phyloP scores from a whole-genome alignment of 2,797 vertebrate species.

The Myiotriccus ornatus region DNA sequence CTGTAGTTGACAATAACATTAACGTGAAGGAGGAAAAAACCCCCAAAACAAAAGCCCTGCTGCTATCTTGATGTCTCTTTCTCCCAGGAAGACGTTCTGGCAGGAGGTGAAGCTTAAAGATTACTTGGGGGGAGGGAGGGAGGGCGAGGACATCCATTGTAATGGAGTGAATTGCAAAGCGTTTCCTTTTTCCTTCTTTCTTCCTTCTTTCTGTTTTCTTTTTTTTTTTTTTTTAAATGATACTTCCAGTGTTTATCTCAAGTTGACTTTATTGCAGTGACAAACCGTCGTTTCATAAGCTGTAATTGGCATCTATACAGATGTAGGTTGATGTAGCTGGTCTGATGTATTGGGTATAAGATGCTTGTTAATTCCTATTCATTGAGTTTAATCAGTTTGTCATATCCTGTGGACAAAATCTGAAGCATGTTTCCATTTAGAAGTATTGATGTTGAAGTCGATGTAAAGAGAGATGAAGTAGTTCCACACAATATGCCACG shows the following conservation, averaged over 20 bases:
- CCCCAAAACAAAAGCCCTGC: not conserved
- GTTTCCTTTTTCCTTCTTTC: not conserved
- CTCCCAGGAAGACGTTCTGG: not conserved
- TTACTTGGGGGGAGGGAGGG: not conserved
- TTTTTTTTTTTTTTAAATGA: not conserved
- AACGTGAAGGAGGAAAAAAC: not conserved
- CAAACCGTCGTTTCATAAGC: not conserved
- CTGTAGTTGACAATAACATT: not conserved
- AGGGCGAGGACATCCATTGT: not conserved
- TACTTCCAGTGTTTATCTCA: not conserved
- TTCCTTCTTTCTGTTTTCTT: fast-evolving
- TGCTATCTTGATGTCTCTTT: not conserved
- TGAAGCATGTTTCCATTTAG: constrained; percentile 46
- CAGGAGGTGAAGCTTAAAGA: constrained; percentile 1
- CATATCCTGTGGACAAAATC: constrained; percentile 17
- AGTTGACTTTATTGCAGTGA: constrained; percentile 14
- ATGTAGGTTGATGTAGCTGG: not conserved
- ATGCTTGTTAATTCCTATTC: constrained; percentile 26
- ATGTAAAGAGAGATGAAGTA: not conserved
- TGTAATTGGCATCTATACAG: not conserved
- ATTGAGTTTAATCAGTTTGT: constrained; percentile 47
- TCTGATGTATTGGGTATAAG: not conserved
- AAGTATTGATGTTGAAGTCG: not conserved
- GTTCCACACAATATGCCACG: not conserved
- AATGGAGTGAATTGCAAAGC: not conserved